These are phyloP conservation scores for Girardinichthys multiradiatus DNA, from an alignment of 2,113 vertebrate genomes.

Conservation along the genomic window DNA sequence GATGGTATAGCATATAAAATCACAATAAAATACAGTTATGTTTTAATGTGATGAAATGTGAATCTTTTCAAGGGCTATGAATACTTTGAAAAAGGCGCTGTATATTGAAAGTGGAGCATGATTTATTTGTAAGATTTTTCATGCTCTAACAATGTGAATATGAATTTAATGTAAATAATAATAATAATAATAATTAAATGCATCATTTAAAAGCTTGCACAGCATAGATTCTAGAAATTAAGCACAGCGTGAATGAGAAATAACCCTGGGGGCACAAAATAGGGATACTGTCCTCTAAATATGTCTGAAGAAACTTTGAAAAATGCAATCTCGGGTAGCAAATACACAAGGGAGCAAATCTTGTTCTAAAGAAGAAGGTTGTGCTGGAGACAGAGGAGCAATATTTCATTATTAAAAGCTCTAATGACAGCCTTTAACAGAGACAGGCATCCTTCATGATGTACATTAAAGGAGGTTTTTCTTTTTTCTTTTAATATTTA, in stretches of 20 bases:
- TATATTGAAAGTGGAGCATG: not conserved
- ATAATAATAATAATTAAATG: conserved; percentile 10
- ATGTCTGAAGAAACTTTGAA: conserved; percentile 24
- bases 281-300: conserved; percentile 28
- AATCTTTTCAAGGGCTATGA: too few relatives aligned
- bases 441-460: conserved; percentile 49
- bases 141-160: not conserved
- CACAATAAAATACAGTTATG: too few relatives aligned
- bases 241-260: conserved; percentile 14
- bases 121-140: not conserved
- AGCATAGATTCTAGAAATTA: conserved; percentile 11
- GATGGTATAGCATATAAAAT: too few relatives aligned
- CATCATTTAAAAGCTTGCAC: not conserved
- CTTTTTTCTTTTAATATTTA: conserved; percentile 9
- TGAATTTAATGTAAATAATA: too few relatives aligned
- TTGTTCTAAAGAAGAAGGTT: conserved; percentile 25
- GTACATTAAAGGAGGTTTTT: conserved; percentile 15
- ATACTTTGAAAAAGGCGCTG: too few relatives aligned
- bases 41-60: too few relatives aligned
- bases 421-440: conserved; percentile 57
- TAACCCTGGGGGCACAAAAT: conserved; percentile 25
- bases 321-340: conserved; percentile 28
- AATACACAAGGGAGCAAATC: conserved; percentile 15
- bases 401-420: conserved; percentile 61
- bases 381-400: conserved; percentile 34